Base-by-base conservation (phyloP, 2,797 vertebrate species). In the Poecilia wingei region DNA sequence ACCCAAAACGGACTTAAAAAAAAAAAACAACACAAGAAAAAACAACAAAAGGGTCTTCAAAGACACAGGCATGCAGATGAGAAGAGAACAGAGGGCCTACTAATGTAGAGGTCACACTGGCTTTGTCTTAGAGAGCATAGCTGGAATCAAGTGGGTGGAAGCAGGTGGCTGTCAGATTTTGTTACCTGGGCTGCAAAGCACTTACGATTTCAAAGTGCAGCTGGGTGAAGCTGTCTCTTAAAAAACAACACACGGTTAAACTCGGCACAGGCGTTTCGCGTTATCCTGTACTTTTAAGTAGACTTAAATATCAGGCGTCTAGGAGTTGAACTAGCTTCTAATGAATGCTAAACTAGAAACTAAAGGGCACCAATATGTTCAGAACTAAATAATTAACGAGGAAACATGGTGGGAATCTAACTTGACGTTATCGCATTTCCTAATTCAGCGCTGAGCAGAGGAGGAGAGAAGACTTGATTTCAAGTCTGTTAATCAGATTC, bases 401-500 rank as follows among this genome's bases (percentile, higher is more conserved):
- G 22, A 70, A 83, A 80, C 9, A 74, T 75, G 64, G 77, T 81
- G 72, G 71, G 74, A 90, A 86, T 79, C 55, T 1, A 33, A 86
- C 88, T 84, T 88, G 76, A 75, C 80, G 78, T 71, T 81, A 76
- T 78, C 72, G 76, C 69, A 39, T 43, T 43, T 84, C 71, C 81
- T 16, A 85, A 57, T 86, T 80, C 78, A 78, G 80, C 59, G 0
- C 69, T 69, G 45, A 86, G 89, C 88, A n/a, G n/a, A n/a, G n/a
- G n/a, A n/a, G n/a, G n/a, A n/a, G n/a, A n/a, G n/a, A n/a, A n/a
- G n/a, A n/a, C 89, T 86, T 90, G 88, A 84, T 87, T 89, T 93
- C 85, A 91, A 86, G 86, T 86, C 82, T 72, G 86, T 88, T 94
- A 93, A 94, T 94, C 91, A 89, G 91, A 92, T 94, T 91, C 89